Conservation (phyloP, 2,113 vertebrate species). For the Rhombomys opimus region DNA sequence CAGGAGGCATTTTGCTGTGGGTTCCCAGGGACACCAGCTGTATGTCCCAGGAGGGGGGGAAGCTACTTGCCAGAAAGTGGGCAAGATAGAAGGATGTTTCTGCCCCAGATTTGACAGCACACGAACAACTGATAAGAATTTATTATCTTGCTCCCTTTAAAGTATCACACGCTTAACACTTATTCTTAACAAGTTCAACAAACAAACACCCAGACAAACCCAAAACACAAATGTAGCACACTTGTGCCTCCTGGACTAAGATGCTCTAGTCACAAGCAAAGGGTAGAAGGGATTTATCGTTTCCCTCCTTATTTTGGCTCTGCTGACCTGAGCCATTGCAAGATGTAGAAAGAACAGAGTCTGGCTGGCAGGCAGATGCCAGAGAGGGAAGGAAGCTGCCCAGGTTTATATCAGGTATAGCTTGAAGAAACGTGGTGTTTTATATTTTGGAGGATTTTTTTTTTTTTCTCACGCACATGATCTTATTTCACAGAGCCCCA, state of each 20-base stretch:
- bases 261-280: background rate
- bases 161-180: background rate
- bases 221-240: background rate
- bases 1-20: background rate
- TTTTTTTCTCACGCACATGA: background rate
- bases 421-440: background rate
- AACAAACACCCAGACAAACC: background rate
- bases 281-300: background rate
- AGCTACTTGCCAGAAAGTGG: background rate
- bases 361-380: background rate
- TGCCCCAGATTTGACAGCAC: background rate
- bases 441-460: background rate
- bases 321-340: background rate
- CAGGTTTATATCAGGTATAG: background rate
- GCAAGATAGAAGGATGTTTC: background rate
- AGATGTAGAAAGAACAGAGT: background rate
- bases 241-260: background rate
- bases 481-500: slow-evolving; percentile 19
- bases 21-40: slow-evolving; percentile 24
- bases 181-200: slow-evolving; percentile 45
- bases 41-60: background rate
- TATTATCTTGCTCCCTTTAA: slow-evolving; percentile 1
- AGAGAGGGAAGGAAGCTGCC: background rate
- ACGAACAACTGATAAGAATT: background rate
- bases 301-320: background rate